A percentile compares a stretch with the other conserved stretches of the same genome.
Evolutionary conservation across 2,113 vertebrate species (phyloP).

Genomic region (Acrocephalus kingi): DNA sequence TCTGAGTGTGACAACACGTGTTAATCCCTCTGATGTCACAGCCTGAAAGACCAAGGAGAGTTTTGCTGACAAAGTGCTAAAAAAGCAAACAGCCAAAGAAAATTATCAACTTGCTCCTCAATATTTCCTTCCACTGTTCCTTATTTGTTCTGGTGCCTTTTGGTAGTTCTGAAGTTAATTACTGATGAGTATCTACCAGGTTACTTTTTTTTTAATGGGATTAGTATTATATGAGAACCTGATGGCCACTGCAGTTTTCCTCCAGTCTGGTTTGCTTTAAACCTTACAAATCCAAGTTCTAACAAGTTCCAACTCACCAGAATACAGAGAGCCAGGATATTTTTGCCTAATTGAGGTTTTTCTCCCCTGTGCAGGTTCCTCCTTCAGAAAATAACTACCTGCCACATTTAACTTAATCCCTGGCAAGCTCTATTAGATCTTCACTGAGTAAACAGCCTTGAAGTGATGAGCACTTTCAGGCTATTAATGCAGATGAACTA

Average conservation of each 20-base stretch:
- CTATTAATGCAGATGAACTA: neutral
- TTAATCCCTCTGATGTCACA: neutral
- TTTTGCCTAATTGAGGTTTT: neutral
- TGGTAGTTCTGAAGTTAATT: neutral
- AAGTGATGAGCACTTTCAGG: neutral
- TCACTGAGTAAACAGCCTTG: neutral
- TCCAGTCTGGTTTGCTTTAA: neutral
- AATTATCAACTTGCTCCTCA: neutral
- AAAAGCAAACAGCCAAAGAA: neutral
- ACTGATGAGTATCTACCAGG: neutral
- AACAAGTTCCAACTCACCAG: neutral
- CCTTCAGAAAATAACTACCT: neutral
- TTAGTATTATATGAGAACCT: neutral
- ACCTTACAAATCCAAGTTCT: neutral
- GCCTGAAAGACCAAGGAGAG: neutral
- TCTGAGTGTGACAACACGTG: accelerated
- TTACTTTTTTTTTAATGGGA: neutral
- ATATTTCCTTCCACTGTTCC: neutral
- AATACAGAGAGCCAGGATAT: neutral
- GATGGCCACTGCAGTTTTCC: neutral
- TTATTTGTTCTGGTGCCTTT: neutral
- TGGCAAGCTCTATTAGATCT: neutral
- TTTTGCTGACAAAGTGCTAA: neutral
- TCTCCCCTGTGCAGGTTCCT: neutral
- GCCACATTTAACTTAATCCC: neutral